Percentiles rank a stretch among this genome's conserved stretches.
Evolutionary conservation across 2,888 invertebrate genomes (phyloP).

Genomic region (Eutolmus rufibarbis): DNA sequence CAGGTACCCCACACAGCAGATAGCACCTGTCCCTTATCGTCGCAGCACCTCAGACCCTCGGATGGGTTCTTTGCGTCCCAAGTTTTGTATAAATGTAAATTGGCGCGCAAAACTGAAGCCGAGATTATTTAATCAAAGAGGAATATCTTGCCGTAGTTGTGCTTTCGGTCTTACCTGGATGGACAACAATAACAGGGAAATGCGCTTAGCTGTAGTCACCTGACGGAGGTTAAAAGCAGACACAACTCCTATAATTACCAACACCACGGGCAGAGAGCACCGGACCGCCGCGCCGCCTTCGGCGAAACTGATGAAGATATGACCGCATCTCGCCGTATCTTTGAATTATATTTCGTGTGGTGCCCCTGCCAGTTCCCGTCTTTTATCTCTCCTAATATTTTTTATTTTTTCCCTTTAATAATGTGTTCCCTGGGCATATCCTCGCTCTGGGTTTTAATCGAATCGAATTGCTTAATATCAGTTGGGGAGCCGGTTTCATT

Average conservation of each 20-base stretch:
- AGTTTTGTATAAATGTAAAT: conserved; percentile 5
- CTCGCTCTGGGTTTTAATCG: conserved; percentile 33
- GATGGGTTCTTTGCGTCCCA: background rate
- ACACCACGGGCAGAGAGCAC: conserved; percentile 61
- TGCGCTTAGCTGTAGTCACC: conserved; percentile 34
- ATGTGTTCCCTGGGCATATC: conserved; percentile 25
- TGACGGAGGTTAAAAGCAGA: conserved; percentile 54
- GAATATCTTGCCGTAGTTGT: background rate
- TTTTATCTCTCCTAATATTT: background rate
- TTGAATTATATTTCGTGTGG: conserved; percentile 37
- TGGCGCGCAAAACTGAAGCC: background rate
- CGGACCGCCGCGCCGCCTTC: background rate
- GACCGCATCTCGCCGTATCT: background rate
- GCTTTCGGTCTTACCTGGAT: background rate
- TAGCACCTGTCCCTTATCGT: background rate
- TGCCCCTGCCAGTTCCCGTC: conserved; percentile 19
- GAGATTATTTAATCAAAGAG: conserved; percentile 27
- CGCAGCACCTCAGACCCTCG: background rate
- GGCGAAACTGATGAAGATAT: conserved; percentile 34
- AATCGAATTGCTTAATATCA: conserved; percentile 43
- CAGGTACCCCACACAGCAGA: background rate
- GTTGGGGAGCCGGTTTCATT: conserved; percentile 11
- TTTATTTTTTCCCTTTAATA: conserved; percentile 4
- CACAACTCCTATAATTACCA: conserved; percentile 63
- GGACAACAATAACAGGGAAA: conserved; percentile 34